Percentiles rank a stretch among this genome's conserved stretches.
phyloP scores from a whole-genome alignment of 1,140 invertebrate species.

The Carposina sasakii region DNA sequence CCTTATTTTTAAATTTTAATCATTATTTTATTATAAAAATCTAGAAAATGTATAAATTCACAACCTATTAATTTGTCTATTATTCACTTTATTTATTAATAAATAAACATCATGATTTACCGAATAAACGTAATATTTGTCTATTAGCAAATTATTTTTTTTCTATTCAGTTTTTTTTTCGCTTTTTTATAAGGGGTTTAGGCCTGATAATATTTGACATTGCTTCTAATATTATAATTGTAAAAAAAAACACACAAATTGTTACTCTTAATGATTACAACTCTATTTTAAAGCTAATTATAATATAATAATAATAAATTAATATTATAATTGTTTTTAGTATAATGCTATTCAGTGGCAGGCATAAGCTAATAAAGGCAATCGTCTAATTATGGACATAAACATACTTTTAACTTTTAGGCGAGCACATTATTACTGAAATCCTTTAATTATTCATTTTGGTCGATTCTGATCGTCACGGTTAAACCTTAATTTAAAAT shows the following conservation, averaged over 20 bases:
- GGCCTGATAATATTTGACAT: conserved; percentile 31
- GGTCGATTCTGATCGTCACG: too few relatives aligned
- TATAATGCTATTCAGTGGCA: conserved; percentile 21
- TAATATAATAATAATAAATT: background rate
- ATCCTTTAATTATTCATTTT: too few relatives aligned
- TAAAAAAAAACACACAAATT: background rate
- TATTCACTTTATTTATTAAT: conserved; percentile 23
- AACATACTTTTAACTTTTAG: too few relatives aligned
- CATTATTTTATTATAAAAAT: conserved; percentile 54
- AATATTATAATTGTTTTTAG: conserved; percentile 6
- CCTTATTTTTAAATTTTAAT: conserved; percentile 28
- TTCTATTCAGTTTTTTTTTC: conserved; percentile 11
- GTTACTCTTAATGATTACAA: background rate
- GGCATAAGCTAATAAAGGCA: conserved; percentile 37
- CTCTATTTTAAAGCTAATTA: background rate
- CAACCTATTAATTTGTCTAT: conserved; percentile 69
- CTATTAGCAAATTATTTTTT: conserved; percentile 16
- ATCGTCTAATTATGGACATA: conserved; percentile 24
- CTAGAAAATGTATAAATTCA: conserved; percentile 71
- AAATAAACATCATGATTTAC: conserved; percentile 24
- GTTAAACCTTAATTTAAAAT: too few relatives aligned
- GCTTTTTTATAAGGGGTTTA: conserved; percentile 34
- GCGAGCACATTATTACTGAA: too few relatives aligned
- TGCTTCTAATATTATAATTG: conserved; percentile 20
- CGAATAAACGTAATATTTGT: conserved; percentile 13